These are phyloP conservation scores for Meleagris gallopavo DNA, from an alignment of 2,113 vertebrate genomes.

Conservation along the genomic window DNA sequence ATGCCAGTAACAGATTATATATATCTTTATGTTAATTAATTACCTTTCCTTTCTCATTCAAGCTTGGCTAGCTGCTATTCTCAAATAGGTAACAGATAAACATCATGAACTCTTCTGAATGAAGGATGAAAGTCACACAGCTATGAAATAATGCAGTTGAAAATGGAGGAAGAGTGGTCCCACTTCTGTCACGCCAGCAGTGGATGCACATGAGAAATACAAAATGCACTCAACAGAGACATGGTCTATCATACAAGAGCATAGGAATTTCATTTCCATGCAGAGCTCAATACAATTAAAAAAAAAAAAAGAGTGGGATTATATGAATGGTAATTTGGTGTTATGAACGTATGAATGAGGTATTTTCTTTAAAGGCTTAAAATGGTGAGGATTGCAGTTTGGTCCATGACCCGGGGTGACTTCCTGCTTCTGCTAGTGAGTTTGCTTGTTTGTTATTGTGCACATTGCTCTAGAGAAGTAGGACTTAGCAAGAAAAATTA, in stretches of 20 bases:
- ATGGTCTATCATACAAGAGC: background rate
- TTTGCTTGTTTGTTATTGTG: background rate
- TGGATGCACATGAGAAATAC: background rate
- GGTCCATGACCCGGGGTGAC: background rate
- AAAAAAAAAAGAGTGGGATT: background rate
- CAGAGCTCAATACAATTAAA: background rate
- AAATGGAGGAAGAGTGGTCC: background rate
- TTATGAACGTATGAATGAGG: background rate
- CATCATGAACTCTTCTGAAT: background rate
- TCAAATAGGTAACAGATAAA: background rate
- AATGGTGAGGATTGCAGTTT: background rate
- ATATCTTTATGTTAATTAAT: constrained; percentile 6
- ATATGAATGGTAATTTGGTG: background rate
- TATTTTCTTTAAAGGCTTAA: background rate
- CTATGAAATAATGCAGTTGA: background rate
- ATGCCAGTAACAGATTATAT: background rate
- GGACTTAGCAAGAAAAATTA: background rate
- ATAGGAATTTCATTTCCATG: background rate
- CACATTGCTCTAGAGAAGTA: background rate
- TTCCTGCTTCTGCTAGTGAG: background rate
- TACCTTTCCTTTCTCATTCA: background rate
- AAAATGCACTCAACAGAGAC: background rate
- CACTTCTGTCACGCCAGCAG: background rate
- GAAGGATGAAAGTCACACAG: background rate
- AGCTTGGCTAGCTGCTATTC: background rate